A percentile compares a stretch with the other conserved stretches of the same genome.
phyloP scores from a whole-genome alignment of 2,797 vertebrate species.

The Micropoecilia bifurca region DNA sequence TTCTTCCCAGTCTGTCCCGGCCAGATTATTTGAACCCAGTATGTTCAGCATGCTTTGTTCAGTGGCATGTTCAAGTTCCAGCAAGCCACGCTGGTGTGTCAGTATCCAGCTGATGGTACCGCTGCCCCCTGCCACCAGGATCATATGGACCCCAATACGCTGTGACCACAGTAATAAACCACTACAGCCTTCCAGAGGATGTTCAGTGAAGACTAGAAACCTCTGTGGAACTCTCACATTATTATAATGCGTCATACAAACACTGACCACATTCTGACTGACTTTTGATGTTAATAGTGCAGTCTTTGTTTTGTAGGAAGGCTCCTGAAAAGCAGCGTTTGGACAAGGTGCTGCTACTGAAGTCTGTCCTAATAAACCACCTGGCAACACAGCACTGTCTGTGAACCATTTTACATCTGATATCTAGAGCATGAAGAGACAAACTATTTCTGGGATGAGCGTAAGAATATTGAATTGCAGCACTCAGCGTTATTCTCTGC shows the following conservation, averaged over 20 bases:
- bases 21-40: too few species aligned
- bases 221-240: not conserved
- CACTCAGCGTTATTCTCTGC: slow-evolving; percentile 55
- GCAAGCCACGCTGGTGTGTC: not conserved
- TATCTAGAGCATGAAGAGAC: slow-evolving; percentile 50
- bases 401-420: slow-evolving; percentile 5
- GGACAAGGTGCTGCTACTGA: not conserved
- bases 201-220: not conserved
- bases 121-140: not conserved
- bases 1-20: too few species aligned
- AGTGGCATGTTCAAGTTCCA: not conserved
- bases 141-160: not conserved
- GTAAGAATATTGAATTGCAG: slow-evolving; percentile 66
- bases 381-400: not conserved
- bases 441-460: slow-evolving; percentile 34
- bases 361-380: not conserved
- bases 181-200: not conserved
- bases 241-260: not conserved
- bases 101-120: not conserved
- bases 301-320: not conserved
- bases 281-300: not conserved
- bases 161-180: not conserved
- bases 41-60: too few species aligned
- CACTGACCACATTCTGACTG: not conserved
- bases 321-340: not conserved